These are phyloP conservation scores for Pandemis heparana DNA, from an alignment of 2,888 invertebrate genomes.

Conservation along the genomic window DNA sequence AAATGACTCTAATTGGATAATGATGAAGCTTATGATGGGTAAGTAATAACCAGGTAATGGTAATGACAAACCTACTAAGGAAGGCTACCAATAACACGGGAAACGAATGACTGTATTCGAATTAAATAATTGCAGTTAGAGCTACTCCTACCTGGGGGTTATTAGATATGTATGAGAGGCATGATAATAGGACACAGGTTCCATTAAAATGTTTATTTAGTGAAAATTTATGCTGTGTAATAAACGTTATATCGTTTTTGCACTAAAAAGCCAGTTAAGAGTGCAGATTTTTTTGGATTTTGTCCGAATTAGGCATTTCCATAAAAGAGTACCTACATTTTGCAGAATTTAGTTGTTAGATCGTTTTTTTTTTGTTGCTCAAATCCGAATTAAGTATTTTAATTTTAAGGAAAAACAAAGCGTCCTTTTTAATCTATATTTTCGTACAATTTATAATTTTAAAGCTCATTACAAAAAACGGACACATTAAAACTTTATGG, in stretches of 20 bases:
- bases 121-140: constrained; percentile 31
- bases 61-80: constrained; percentile 30
- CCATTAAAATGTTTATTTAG: constrained; percentile 32
- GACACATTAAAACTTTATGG: too few relatives aligned
- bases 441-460: too few relatives aligned
- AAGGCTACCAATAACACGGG: constrained; percentile 22
- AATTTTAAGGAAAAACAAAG: too few relatives aligned
- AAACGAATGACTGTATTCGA: constrained; percentile 22
- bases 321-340: too few relatives aligned
- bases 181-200: constrained; percentile 38
- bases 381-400: too few relatives aligned
- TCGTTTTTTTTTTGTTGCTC: too few relatives aligned
- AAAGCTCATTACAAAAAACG: too few relatives aligned
- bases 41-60: constrained; percentile 35
- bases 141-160: constrained; percentile 12
- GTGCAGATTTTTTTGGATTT: too few relatives aligned
- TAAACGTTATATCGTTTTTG: not conserved
- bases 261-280: too few relatives aligned
- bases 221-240: not conserved
- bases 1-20: constrained; percentile 26
- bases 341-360: too few relatives aligned
- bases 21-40: constrained; percentile 23
- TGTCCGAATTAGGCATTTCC: too few relatives aligned
- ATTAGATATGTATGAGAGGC: constrained; percentile 25
- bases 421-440: too few relatives aligned